Evolutionary conservation across 2,797 vertebrate genomes (phyloP).

Genomic region (Coregonus suidteri): DNA sequence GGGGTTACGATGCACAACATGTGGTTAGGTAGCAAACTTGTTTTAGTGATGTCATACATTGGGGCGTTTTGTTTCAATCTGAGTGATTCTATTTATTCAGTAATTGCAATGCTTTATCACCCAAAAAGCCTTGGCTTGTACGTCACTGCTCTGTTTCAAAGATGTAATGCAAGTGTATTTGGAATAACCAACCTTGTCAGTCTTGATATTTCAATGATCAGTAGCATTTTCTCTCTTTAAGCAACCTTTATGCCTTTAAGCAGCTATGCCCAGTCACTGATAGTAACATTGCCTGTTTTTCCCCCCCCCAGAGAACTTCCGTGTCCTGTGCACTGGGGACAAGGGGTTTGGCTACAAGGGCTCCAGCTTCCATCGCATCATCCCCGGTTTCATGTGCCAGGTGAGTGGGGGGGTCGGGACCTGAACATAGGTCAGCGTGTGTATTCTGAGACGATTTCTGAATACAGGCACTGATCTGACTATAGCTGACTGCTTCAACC

Average conservation of each 20-base stretch:
- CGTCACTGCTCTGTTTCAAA: neutral
- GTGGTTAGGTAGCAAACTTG: neutral
- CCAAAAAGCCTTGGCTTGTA: too few relatives aligned
- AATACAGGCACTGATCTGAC: too few relatives aligned
- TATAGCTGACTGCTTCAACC: too few relatives aligned
- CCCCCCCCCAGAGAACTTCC: slow-evolving; percentile 73
- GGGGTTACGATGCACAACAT: neutral
- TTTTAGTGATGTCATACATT: neutral
- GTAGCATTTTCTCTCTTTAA: neutral
- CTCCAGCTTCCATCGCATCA: slow-evolving; percentile 74
- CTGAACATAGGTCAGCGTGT: neutral
- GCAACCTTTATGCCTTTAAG: neutral
- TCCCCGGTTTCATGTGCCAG: slow-evolving; percentile 76
- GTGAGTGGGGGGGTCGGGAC: slow-evolving; percentile 40
- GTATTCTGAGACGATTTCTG: neutral
- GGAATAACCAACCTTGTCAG: too few relatives aligned
- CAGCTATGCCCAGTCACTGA: neutral
- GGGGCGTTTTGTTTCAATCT: too few relatives aligned
- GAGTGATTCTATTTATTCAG: too few relatives aligned
- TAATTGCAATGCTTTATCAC: too few relatives aligned
- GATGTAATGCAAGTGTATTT: neutral
- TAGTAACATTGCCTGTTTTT: neutral
- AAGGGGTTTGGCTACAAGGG: slow-evolving; percentile 74
- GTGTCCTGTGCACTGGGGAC: slow-evolving; percentile 75
- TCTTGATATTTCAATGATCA: neutral